Evolutionary conservation across 2,797 vertebrate genomes (phyloP).

Genomic region (Staurois parvus): DNA sequence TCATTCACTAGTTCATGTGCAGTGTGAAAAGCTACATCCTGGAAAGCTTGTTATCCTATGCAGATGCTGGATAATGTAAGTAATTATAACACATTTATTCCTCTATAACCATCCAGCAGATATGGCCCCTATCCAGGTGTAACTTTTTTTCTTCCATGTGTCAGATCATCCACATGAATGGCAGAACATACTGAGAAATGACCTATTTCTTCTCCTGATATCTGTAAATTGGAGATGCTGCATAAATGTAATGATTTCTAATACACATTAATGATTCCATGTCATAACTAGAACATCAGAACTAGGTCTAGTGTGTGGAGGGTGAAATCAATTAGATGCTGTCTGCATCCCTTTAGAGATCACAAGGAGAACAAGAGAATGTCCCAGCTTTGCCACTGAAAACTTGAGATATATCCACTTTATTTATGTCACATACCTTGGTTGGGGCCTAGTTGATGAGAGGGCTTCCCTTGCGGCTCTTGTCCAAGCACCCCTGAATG

Average conservation of each 20-base stretch:
- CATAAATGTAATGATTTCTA: constrained; percentile 25
- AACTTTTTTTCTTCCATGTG: neutral
- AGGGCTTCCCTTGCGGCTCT: too few species aligned
- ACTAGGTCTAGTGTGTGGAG: neutral
- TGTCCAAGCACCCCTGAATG: too few species aligned
- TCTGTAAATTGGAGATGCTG: neutral
- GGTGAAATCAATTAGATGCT: too few species aligned
- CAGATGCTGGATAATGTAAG: constrained; percentile 36
- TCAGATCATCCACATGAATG: constrained; percentile 20
- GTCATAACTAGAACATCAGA: neutral
- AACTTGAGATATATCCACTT: too few species aligned
- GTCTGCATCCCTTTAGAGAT: too few species aligned
- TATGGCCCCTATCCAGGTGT: constrained; percentile 17
- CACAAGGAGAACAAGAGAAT: too few species aligned
- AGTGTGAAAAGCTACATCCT: neutral
- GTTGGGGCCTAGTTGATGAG: too few species aligned
- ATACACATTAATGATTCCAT: constrained; percentile 27
- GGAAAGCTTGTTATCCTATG: neutral
- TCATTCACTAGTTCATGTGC: neutral
- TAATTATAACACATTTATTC: constrained; percentile 30
- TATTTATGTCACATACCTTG: too few species aligned
- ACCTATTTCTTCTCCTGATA: constrained; percentile 18
- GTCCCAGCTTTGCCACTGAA: too few species aligned
- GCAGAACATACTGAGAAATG: constrained; percentile 27
- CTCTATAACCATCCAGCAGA: constrained; percentile 1